Percentiles rank a stretch among this genome's conserved stretches.
phyloP scores from a whole-genome alignment of 1,140 invertebrate species.

The Wasmannia auropunctata region DNA sequence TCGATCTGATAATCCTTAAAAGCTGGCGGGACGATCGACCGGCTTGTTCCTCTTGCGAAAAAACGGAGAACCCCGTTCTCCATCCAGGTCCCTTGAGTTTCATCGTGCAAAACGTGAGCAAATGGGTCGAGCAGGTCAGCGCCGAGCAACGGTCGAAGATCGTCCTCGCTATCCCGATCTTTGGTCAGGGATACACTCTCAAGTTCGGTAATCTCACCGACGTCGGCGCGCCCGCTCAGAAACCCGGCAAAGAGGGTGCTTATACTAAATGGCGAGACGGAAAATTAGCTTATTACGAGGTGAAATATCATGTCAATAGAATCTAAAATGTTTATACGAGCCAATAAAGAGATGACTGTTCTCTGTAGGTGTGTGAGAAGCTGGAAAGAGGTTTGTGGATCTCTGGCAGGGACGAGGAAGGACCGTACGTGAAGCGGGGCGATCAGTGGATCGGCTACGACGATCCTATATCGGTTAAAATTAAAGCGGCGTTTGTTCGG shows the following conservation, averaged over 20 bases:
- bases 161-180: slow-evolving; percentile 88
- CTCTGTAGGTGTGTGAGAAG: slow-evolving; percentile 88
- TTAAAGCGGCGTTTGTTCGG: slow-evolving; percentile 90
- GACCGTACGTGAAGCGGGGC: slow-evolving; percentile 90
- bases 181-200: slow-evolving; percentile 87
- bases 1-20: slow-evolving; percentile 80
- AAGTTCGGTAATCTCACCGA: slow-evolving; percentile 81
- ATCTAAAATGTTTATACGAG: background rate
- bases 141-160: slow-evolving; percentile 87
- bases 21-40: slow-evolving; percentile 75
- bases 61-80: slow-evolving; percentile 61
- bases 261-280: slow-evolving; percentile 88
- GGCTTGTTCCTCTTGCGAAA: background rate
- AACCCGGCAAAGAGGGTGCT: slow-evolving; percentile 86
- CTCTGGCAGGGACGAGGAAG: slow-evolving; percentile 88
- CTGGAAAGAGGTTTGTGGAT: slow-evolving; percentile 87
- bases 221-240: slow-evolving; percentile 78
- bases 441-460: slow-evolving; percentile 96
- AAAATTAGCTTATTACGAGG: slow-evolving; percentile 88
- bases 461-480: slow-evolving; percentile 88
- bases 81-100: slow-evolving; percentile 77
- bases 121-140: slow-evolving; percentile 79
- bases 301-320: slow-evolving; percentile 59
- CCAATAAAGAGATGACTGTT: slow-evolving; percentile 84
- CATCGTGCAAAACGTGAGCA: slow-evolving; percentile 68